Evolutionary conservation across 2,888 invertebrate genomes (phyloP).

Genomic region (Hecatera dysodea): DNA sequence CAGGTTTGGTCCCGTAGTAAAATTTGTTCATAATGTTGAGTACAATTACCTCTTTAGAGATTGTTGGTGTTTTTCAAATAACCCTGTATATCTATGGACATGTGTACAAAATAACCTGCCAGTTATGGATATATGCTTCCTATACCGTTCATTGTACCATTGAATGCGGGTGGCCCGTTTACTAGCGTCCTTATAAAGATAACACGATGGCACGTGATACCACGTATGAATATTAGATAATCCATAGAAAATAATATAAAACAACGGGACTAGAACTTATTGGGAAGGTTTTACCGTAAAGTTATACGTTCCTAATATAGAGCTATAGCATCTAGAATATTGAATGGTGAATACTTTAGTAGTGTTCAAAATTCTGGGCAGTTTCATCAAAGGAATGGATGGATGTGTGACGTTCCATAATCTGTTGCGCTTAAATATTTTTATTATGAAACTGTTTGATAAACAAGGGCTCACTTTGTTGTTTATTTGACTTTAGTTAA

Average conservation of each 20-base stretch:
- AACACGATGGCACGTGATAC: slow-evolving; percentile 30
- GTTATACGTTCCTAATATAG: neutral
- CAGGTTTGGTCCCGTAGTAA: no score
- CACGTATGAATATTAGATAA: slow-evolving; percentile 48
- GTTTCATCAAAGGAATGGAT: no score
- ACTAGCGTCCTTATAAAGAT: slow-evolving; percentile 26
- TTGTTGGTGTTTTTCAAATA: no score
- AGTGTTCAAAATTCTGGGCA: neutral
- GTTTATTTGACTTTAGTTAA: no score
- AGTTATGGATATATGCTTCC: slow-evolving; percentile 14
- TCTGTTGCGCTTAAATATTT: no score
- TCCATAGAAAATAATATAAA: slow-evolving; percentile 47
- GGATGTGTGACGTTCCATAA: no score
- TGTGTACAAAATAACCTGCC: neutral
- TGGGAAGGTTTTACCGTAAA: slow-evolving; percentile 52
- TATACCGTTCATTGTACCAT: slow-evolving; percentile 33
- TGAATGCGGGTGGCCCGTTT: slow-evolving; percentile 44
- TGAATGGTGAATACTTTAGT: neutral
- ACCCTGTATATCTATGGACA: neutral
- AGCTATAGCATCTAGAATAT: slow-evolving; percentile 2
- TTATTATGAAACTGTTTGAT: no score
- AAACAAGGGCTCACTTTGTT: no score
- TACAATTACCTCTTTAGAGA: no score
- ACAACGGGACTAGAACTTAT: slow-evolving; percentile 48
- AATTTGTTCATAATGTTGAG: no score